Evolutionary conservation across 2,888 invertebrate genomes (phyloP).

Genomic region (Bombyx huttoni): DNA sequence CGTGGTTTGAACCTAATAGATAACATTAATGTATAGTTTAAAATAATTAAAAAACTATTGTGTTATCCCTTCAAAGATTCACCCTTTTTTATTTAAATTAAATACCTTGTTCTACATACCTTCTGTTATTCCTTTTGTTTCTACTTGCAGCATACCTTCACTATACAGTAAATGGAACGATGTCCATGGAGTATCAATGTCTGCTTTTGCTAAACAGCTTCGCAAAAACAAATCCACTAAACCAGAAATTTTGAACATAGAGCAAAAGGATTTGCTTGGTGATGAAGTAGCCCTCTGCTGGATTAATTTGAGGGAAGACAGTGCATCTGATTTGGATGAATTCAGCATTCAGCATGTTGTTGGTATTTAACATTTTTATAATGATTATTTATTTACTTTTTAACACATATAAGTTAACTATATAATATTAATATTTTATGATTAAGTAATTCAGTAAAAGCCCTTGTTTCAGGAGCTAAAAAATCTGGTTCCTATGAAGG

Average conservation of each 20-base stretch:
- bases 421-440: too few species aligned
- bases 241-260: constrained; percentile 76
- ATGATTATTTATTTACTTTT: neutral
- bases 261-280: constrained; percentile 73
- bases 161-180: constrained; percentile 83
- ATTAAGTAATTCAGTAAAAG: too few species aligned
- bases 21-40: too few species aligned
- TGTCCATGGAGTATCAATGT: constrained; percentile 86
- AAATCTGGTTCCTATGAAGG: constrained; percentile 78
- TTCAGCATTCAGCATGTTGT: constrained; percentile 75
- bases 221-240: constrained; percentile 74
- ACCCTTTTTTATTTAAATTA: too few species aligned
- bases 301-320: constrained; percentile 77
- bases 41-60: too few species aligned
- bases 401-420: too few species aligned
- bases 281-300: constrained; percentile 76
- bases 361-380: constrained; percentile 26
- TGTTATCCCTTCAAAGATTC: too few species aligned
- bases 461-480: constrained; percentile 46
- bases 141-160: constrained; percentile 70
- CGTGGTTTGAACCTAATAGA: too few species aligned
- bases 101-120: too few species aligned
- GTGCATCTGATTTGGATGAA: constrained; percentile 70
- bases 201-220: constrained; percentile 73
- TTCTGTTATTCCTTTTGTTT: neutral